Evolutionary conservation across 1,140 invertebrate species (phyloP), one percentile per base, ranked within the genome.

Genomic region (Spodoptera frugiperda): DNA sequence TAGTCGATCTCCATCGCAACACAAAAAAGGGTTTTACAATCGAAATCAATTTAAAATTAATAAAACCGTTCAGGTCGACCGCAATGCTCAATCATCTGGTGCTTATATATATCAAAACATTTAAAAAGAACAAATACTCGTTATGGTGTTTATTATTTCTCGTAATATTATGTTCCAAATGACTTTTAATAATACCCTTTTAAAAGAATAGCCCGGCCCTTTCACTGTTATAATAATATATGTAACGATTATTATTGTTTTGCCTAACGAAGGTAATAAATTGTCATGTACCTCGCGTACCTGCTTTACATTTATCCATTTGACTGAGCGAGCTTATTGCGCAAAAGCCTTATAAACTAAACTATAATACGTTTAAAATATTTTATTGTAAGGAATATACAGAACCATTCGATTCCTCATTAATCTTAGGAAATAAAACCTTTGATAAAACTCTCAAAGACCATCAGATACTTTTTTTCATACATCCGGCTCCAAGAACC

Each of bases 101-200:
- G 46, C 49, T 79, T 77, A 72, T 63, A 33, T 63, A 44, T 71
- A 68, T 78, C 67, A 72, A 80, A 82, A 77, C 77, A 74, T 77
- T 78, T 33, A 80, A 78, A 83, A 81, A 59, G 76, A 82, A 67
- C 65, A 78, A 82, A 77, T 73, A 75, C 44, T 54, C 76, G 61
- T 75, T 78, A 51, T 67, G 61, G 57, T 80, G 77, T 80, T 77
- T 78, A 78, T 80, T 78, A 79, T 81, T 82, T 80, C 54, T 77
- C 55, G 78, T 82, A 75, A 82, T 79, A 54, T 49, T 63, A 39
- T 76, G 53, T 78, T 79, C 59, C 15, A 78, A 84, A 82, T 82
- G 65, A 77, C 81, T 81, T 86, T 82, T 83, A 84, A 86, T 84
- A 82, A 84, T 80, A 84, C 78, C 73, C 78, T 78, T 84, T 79